Evolutionary conservation across 2,797 vertebrate genomes (phyloP).

Genomic region (Mico argentatus): DNA sequence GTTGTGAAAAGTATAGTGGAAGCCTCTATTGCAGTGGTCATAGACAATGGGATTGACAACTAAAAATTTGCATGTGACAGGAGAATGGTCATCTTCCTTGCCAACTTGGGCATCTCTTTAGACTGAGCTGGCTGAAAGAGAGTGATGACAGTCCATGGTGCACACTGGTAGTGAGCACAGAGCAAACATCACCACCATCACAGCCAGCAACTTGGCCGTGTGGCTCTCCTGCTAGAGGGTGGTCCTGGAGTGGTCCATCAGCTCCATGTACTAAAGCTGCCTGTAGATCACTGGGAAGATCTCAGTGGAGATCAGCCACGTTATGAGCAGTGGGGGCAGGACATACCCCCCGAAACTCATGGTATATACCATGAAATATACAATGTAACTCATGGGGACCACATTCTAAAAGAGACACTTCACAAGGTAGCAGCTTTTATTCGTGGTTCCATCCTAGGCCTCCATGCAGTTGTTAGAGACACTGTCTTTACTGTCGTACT

Average conservation of each 20-base stretch:
- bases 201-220: slow-evolving; percentile 95
- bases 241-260: slow-evolving; percentile 90
- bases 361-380: slow-evolving; percentile 88
- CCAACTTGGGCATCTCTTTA: slow-evolving; percentile 78
- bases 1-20: slow-evolving; percentile 94
- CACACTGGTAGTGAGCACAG: slow-evolving; percentile 97
- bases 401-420: slow-evolving; percentile 92
- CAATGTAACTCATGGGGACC: slow-evolving; percentile 98
- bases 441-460: background rate
- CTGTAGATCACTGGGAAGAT: slow-evolving; percentile 95
- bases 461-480: slow-evolving; percentile 57
- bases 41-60: slow-evolving; percentile 97
- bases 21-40: slow-evolving; percentile 95
- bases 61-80: slow-evolving; percentile 96
- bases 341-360: slow-evolving; percentile 95
- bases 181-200: slow-evolving; percentile 96
- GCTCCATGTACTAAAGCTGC: slow-evolving; percentile 93
- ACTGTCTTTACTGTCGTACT: slow-evolving; percentile 88
- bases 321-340: slow-evolving; percentile 92
- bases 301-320: slow-evolving; percentile 95
- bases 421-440: slow-evolving; percentile 82
- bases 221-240: slow-evolving; percentile 94
- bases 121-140: slow-evolving; percentile 86
- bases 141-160: slow-evolving; percentile 92
- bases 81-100: slow-evolving; percentile 92